A percentile compares a stretch with the other conserved stretches of the same genome.
phyloP scores from a whole-genome alignment of 2,888 invertebrate species.

The Xestia xanthographa region DNA sequence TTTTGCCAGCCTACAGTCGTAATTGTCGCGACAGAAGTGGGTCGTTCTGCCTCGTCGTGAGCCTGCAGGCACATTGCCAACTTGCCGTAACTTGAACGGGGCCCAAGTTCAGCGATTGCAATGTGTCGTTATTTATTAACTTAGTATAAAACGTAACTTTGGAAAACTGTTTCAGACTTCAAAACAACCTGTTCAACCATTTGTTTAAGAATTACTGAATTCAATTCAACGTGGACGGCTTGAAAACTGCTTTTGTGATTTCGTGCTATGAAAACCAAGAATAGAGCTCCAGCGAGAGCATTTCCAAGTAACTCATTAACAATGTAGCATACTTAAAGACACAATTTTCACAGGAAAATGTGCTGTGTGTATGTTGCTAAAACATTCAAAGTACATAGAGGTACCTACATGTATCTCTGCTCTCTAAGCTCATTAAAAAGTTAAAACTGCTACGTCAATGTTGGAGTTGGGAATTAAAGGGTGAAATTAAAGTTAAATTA shows the following conservation, averaged over 20 bases:
- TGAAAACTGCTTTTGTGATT: conserved; percentile 24
- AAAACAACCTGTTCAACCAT: conserved; percentile 39
- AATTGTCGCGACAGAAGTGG: conserved; percentile 65
- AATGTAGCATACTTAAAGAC: conserved; percentile 35
- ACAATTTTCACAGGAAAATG: conserved; percentile 20
- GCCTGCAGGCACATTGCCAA: conserved; percentile 71
- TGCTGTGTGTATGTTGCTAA: conserved; percentile 9
- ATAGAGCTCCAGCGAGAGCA: conserved; percentile 2
- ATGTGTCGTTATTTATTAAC: conserved; percentile 49
- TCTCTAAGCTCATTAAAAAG: conserved; percentile 48
- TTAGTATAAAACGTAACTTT: conserved; percentile 32
- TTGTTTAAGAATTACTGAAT: conserved; percentile 30
- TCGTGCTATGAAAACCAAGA: conserved; percentile 16
- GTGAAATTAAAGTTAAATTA: conserved; percentile 45
- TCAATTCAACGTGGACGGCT: not conserved
- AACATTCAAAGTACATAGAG: conserved; percentile 24
- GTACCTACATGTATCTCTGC: not conserved
- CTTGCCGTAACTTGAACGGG: conserved; percentile 66
- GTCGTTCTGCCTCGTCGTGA: conserved; percentile 59
- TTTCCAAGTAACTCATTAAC: conserved; percentile 35
- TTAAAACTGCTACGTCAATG: conserved; percentile 43
- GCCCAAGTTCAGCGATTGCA: conserved; percentile 66
- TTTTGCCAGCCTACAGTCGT: conserved; percentile 39
- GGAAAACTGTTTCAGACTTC: conserved; percentile 35
- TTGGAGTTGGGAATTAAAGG: conserved; percentile 43